Evolutionary conservation across 2,888 invertebrate species (phyloP), one percentile per base, ranked within the genome.

Genomic region (Eilema depressum): DNA sequence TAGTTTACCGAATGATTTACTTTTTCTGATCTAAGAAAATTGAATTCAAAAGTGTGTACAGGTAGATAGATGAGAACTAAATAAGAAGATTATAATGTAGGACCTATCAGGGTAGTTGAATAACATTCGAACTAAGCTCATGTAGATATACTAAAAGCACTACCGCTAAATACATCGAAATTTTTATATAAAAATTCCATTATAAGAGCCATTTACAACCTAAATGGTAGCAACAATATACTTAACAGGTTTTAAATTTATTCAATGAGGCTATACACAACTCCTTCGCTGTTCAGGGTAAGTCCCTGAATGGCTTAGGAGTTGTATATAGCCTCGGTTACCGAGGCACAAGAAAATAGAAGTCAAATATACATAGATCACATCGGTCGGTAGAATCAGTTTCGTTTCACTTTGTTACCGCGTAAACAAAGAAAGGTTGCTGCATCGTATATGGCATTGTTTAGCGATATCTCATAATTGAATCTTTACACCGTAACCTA

Each of bases 401-500:
- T 75, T 89, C 86, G 87, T 88, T 89, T 87, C 87, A 86, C 86
- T 85, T 85, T 86, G 88, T 87, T 83, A 81, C 82, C 76, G 83
- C 81, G 87, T 88, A 91, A 90, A 92, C 92, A 92, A 93, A 92
- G 91, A 89, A 89, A 89, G 85, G 85, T 89, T 89, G 89, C 88
- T 87, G 88, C 88, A 89, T 87, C 88, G 85, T 85, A 85, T 86
- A 86, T 88, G 85, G 90, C 89, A 91, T 92, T 93, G 93, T 93
- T 92, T 86, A 86, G 78, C 81, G 86, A 87, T 93, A 93, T 94
- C 93, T 88, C 82, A 83, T 89, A 93, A 93, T 93, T 92, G 89
- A 93, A 94, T 93, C 93, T 93, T 87, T 86, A 89, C 85, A 88
- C 83, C 81, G 86, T 88, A 90, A 88, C 89, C 88, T 87, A 89